phyloP scores from a whole-genome alignment of 2,797 vertebrate genomes.

The Hippocampus kuda region DNA sequence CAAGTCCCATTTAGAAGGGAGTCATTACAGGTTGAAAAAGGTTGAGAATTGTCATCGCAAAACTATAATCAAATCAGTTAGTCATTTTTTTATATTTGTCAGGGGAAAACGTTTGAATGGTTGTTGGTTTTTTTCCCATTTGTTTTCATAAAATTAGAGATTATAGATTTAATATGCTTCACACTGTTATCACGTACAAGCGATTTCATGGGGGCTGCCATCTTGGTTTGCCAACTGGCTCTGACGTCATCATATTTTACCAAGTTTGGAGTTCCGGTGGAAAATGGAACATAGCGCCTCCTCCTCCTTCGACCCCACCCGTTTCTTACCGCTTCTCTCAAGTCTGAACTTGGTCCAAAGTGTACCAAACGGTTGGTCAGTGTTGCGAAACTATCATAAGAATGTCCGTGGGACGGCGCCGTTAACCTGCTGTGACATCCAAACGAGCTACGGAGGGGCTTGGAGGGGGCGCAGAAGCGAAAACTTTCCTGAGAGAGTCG shows the following conservation, averaged over 20 bases:
- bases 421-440: background rate
- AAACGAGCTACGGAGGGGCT: background rate
- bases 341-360: background rate
- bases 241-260: background rate
- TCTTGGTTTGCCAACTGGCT: background rate
- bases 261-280: background rate
- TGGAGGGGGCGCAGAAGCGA: background rate
- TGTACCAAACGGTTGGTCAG: no score
- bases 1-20: background rate
- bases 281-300: background rate
- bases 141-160: no score
- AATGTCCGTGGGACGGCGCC: background rate
- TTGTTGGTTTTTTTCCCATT: no score
- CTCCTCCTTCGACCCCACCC: slow-evolving; percentile 6
- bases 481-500: background rate
- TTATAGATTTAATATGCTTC: no score
- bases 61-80: no score
- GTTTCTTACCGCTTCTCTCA: background rate
- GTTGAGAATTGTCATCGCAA: background rate
- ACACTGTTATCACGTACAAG: background rate
- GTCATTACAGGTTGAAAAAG: background rate
- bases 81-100: no score
- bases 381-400: background rate
- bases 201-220: background rate
- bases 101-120: no score